Evolutionary conservation across 2,888 invertebrate species (phyloP), one percentile per base, ranked within the genome.

Genomic region (Drosophila monieri): DNA sequence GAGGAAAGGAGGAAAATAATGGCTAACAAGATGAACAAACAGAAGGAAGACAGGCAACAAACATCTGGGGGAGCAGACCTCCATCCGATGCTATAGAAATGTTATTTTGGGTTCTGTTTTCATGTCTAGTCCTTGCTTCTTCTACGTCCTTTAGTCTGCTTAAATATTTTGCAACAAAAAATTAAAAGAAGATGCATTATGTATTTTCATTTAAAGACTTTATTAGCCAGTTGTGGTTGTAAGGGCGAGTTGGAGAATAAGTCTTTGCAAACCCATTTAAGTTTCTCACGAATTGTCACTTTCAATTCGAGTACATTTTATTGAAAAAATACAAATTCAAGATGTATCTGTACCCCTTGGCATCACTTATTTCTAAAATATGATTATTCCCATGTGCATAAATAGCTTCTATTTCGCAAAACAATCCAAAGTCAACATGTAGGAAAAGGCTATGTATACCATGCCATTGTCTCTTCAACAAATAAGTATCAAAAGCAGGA

Each of bases 161-260:
- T 66, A 65, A 79, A 83, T 72, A 83, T 84, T 84, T 80, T 12
- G n/a, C n/a, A n/a, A 35, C n/a, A n/a, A 70, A 77, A 77, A 41
- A 15, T 3, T 68, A 74, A 77, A 68, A 70, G 66, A 68, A 47
- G 73, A 84, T 78, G 35, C 35, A 35, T 35, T 35, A 66, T 77
- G 70, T 67, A 77, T 78, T 78, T 80, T 72, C 74, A 48, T 25
- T 21, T 12, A 39, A 10, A n/a, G 25, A 25, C 52, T 39, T 25
- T 39, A 56, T 51, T 56, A 51, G 53, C 41, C 15, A 30, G 35
- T 41, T 25, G 9, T 8, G 15, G 18, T 18, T 15, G 2, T 9
- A 18, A 10, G 37, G 14, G 2, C 5, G 6, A 41, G 41, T 18
- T 9, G 10, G 3, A 41, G 39, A 15, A 39, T 8, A 39, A n/a